phyloP scores from a whole-genome alignment of 30 jellyfish, hydroid and myxozoan genomes.

The Pseudorhiza aurosa region DNA sequence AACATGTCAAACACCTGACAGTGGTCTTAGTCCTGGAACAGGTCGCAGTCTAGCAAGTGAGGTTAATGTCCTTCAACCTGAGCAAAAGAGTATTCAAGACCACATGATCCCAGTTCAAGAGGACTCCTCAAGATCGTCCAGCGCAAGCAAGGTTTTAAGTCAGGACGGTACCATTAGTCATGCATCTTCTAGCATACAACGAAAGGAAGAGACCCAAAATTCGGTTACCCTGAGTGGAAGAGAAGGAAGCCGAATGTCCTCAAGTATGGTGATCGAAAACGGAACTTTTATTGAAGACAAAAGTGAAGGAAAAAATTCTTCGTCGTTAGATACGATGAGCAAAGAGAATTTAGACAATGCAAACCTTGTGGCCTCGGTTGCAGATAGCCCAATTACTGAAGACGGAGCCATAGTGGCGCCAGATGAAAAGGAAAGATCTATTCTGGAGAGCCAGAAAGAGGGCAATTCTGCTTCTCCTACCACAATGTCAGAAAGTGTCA shows the following conservation, averaged over 20 bases:
- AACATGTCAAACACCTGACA: constrained; percentile 53
- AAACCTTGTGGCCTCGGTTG: not conserved
- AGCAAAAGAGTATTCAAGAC: not conserved
- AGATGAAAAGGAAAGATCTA: not conserved
- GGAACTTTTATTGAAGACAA: not conserved
- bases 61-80: constrained; percentile 9
- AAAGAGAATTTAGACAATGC: not conserved
- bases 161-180: constrained; percentile 52
- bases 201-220: not conserved
- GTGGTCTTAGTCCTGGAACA: constrained; percentile 68
- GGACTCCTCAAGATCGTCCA: constrained; percentile 56
- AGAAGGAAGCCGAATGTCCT: not conserved
- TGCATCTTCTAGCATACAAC: constrained; percentile 3
- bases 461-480: not conserved
- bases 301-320: not conserved
- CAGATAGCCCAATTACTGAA: not conserved
- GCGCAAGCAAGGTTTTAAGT: constrained; percentile 36
- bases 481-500: not conserved
- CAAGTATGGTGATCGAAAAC: not conserved
- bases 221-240: not conserved
- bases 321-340: not conserved
- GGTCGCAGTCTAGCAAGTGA: constrained; percentile 50
- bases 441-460: not conserved
- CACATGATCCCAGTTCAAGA: constrained; percentile 67
- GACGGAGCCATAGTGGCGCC: not conserved